These are phyloP conservation scores for Lacerta agilis DNA, from an alignment of 2,797 vertebrate species.

Conservation along the genomic window DNA sequence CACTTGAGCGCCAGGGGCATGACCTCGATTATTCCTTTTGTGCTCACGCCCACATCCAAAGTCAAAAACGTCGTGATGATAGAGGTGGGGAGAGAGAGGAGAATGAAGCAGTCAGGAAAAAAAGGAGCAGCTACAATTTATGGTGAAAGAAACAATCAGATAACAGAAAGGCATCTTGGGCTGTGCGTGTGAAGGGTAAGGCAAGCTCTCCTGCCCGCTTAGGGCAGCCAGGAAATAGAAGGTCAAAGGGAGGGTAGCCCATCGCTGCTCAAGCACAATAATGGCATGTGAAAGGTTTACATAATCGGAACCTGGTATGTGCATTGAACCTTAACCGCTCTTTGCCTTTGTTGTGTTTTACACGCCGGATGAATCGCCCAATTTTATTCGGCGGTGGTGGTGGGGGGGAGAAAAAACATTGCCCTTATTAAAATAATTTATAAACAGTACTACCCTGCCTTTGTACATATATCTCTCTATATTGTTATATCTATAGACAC, in stretches of 20 bases:
- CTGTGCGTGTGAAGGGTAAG: background rate
- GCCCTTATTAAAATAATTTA: conserved; percentile 48
- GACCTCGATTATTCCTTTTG: conserved; percentile 26
- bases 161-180: background rate
- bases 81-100: background rate
- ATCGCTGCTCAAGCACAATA: background rate
- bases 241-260: background rate
- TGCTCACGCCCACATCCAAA: background rate
- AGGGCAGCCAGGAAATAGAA: rapidly evolving
- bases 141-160: background rate
- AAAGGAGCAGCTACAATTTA: conserved; percentile 1
- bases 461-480: conserved; percentile 48
- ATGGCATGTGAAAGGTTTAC: background rate
- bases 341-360: conserved; percentile 51
- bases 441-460: conserved; percentile 54
- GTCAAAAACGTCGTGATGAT: background rate
- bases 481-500: background rate
- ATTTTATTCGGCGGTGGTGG: conserved; percentile 41
- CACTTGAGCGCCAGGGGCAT: conserved; percentile 18
- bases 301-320: background rate
- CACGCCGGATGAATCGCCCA: conserved; percentile 49
- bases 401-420: conserved; percentile 20
- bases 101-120: no score
- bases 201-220: background rate
- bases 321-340: background rate